Evolutionary conservation across 2,888 invertebrate species (phyloP).

Genomic region (Papilio protenor): DNA sequence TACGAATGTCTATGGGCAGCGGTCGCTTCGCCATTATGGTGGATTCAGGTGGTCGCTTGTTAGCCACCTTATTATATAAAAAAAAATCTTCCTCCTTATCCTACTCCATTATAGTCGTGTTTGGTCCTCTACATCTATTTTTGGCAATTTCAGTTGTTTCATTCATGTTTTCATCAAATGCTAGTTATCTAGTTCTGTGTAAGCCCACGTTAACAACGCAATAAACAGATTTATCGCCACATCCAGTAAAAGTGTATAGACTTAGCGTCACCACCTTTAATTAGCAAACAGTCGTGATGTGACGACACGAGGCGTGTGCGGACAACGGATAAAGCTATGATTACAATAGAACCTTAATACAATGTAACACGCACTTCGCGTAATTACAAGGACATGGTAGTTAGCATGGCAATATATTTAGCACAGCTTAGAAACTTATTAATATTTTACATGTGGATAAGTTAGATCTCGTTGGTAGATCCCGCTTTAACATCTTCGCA

Average conservation of each 20-base stretch:
- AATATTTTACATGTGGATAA: too few relatives aligned
- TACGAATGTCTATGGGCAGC: too few relatives aligned
- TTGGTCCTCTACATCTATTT: not conserved
- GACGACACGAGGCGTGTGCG: conserved; percentile 11
- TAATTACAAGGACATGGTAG: not conserved
- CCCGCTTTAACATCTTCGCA: too few relatives aligned
- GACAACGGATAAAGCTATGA: conserved; percentile 17
- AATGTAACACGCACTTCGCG: conserved; percentile 1
- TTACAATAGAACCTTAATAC: conserved; percentile 1
- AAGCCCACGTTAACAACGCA: not conserved
- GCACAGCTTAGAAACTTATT: not conserved
- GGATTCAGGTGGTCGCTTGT: too few relatives aligned
- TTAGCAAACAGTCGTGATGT: conserved; percentile 37
- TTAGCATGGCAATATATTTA: not conserved
- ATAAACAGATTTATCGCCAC: conserved; percentile 25
- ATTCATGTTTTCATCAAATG: not conserved
- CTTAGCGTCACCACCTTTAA: conserved; percentile 35
- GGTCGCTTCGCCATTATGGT: too few relatives aligned
- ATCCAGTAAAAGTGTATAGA: conserved; percentile 38
- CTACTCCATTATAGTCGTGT: not conserved
- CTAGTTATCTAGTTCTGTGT: not conserved
- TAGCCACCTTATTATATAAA: too few relatives aligned
- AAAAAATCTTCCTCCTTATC: too few relatives aligned
- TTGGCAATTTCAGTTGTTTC: not conserved
- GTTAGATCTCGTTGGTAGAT: too few relatives aligned